Conservation (phyloP, 2,888 invertebrate genomes). For the Clivina fossor region DNA sequence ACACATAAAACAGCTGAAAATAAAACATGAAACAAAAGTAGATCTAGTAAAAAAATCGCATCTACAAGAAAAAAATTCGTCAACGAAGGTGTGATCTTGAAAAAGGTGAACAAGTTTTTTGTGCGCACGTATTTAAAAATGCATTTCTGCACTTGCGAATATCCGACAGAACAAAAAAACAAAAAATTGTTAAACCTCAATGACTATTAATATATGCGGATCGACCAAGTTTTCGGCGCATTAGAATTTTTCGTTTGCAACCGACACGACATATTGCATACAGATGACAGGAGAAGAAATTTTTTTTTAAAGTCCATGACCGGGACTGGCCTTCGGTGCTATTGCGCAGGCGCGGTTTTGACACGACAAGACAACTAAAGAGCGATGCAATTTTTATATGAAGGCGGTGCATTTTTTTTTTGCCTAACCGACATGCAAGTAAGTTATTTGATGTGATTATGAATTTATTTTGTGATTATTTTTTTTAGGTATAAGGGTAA, state of each 20-base stretch:
- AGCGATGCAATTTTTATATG: too few relatives aligned
- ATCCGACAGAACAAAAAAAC: neutral
- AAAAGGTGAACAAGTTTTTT: conserved; percentile 26
- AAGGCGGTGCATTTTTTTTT: too few relatives aligned
- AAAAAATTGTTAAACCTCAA: too few relatives aligned
- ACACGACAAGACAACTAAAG: too few relatives aligned
- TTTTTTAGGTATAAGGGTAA: too few relatives aligned
- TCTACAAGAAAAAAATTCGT: too few relatives aligned
- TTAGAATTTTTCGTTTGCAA: conserved; percentile 27
- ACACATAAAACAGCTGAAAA: neutral
- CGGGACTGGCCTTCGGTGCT: conserved; percentile 17
- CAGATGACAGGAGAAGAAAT: conserved; percentile 27
- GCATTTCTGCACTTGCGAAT: neutral
- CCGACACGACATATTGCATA: conserved; percentile 25
- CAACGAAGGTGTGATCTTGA: conserved; percentile 23
- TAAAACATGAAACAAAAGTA: neutral
- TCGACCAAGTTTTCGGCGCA: conserved; percentile 27
- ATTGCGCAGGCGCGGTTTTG: too few relatives aligned
- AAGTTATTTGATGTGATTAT: too few relatives aligned
- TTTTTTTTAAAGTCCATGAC: conserved; percentile 27
- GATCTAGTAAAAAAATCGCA: too few relatives aligned
- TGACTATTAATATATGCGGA: conserved; percentile 13
- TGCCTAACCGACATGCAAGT: too few relatives aligned
- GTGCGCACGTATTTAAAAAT: neutral
- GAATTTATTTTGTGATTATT: too few relatives aligned